Evolutionary conservation across 1,140 invertebrate genomes (phyloP).

Genomic region (Tigriopus japonicus): DNA sequence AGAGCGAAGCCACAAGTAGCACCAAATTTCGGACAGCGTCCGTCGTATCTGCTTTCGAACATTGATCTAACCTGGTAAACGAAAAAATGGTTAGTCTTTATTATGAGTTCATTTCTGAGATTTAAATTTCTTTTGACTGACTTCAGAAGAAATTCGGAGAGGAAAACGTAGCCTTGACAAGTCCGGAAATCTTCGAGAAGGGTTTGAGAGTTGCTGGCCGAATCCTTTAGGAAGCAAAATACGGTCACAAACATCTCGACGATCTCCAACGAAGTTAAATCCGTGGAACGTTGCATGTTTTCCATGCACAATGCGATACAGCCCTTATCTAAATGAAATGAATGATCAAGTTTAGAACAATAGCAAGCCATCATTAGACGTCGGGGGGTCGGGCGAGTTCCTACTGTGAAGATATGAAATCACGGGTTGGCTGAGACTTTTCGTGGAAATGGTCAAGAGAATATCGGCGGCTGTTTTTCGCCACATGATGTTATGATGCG

Average conservation of each 20-base stretch:
- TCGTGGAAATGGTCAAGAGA: conserved; percentile 79
- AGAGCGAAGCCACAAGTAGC: conserved; percentile 74
- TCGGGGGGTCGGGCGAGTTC: no score
- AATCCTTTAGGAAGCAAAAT: conserved; percentile 95
- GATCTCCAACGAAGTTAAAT: conserved; percentile 79
- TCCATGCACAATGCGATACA: conserved; percentile 88
- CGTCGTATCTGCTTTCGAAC: conserved; percentile 51
- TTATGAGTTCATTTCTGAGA: conserved; percentile 25
- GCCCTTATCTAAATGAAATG: conserved; percentile 55
- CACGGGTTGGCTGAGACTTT: conserved; percentile 75
- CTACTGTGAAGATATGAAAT: conserved; percentile 92
- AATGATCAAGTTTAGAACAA: background rate
- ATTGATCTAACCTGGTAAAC: conserved; percentile 45
- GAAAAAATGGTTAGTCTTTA: conserved; percentile 15
- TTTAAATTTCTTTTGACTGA: no score
- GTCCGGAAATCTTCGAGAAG: conserved; percentile 86
- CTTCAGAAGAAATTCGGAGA: conserved; percentile 85
- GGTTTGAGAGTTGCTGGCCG: conserved; percentile 84
- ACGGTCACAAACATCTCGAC: conserved; percentile 97
- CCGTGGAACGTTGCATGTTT: conserved; percentile 63
- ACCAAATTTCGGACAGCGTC: conserved; percentile 82
- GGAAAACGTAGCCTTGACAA: conserved; percentile 81
- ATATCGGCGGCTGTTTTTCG: conserved; percentile 90
- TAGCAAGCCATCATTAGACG: background rate
- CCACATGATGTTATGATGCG: conserved; percentile 80